These are phyloP conservation scores for Labeo rohita DNA, from an alignment of 2,113 vertebrate genomes.

Conservation along the genomic window DNA sequence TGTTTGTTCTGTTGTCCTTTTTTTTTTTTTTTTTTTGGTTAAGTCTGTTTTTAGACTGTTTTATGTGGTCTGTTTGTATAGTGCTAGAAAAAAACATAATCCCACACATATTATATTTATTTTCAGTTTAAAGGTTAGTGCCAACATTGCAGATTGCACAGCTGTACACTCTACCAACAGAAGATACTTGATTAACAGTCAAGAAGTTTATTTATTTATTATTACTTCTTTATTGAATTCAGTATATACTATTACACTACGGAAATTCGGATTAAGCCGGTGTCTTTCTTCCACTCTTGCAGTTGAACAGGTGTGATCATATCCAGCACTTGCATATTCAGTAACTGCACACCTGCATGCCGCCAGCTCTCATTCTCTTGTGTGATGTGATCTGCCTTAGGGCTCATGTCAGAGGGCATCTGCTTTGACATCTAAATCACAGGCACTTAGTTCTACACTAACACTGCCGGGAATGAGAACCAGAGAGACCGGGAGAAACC, in stretches of 20 bases:
- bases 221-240: background rate
- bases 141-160: background rate
- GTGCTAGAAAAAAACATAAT: background rate
- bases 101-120: background rate
- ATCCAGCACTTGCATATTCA: slow-evolving; percentile 3
- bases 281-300: background rate
- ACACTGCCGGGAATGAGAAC: slow-evolving; percentile 25
- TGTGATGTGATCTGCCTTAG: slow-evolving; percentile 4
- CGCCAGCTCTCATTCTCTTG: background rate
- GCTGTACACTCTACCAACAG: background rate
- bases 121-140: background rate
- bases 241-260: background rate
- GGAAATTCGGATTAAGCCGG: background rate
- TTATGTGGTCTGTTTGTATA: background rate
- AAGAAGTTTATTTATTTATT: background rate
- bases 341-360: slow-evolving; percentile 20
- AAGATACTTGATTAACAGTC: background rate
- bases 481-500: background rate
- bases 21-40: background rate
- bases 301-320: background rate
- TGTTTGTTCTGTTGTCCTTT: no score
- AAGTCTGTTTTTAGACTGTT: background rate
- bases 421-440: slow-evolving; percentile 48
- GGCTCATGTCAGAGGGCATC: slow-evolving; percentile 37
- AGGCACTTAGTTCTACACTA: slow-evolving; percentile 39